A percentile compares a stretch with the other conserved stretches of the same genome.
phyloP scores from a whole-genome alignment of 2,113 vertebrate species.

The Ciconia boyciana region DNA sequence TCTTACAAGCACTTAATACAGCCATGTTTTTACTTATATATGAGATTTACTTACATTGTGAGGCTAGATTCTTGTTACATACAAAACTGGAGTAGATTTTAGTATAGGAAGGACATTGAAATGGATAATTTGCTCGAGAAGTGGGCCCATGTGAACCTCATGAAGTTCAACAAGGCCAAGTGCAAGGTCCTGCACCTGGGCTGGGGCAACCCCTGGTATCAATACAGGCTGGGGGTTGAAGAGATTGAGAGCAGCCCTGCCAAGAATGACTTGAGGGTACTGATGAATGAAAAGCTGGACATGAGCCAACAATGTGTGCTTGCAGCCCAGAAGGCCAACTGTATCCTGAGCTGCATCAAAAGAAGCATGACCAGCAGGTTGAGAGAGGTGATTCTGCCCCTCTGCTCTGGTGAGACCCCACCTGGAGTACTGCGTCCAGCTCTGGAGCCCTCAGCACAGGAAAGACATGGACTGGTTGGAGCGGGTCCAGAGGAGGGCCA shows the following conservation, averaged over 20 bases:
- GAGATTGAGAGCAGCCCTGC: neutral
- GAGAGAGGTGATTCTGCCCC: neutral
- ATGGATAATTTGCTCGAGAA: neutral
- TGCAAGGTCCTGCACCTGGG: neutral
- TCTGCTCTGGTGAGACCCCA: neutral
- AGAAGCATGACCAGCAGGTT: neutral
- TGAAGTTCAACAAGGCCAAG: neutral
- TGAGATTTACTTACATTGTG: neutral
- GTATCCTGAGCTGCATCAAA: neutral
- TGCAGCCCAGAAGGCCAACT: neutral
- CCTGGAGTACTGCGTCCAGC: neutral
- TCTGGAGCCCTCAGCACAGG: neutral
- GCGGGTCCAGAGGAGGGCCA: neutral
- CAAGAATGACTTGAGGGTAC: neutral
- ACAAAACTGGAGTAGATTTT: neutral
- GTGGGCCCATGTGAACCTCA: neutral
- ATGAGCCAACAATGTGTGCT: fast-evolving
- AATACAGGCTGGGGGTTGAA: neutral
- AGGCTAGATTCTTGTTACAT: neutral
- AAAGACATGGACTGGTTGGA: neutral
- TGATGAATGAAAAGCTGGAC: neutral
- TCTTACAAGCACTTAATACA: neutral
- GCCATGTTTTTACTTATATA: neutral
- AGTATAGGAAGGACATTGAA: neutral
- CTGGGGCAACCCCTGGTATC: neutral